Conservation (phyloP, 1,140 invertebrate species). For the Drosophila pectinifera region DNA sequence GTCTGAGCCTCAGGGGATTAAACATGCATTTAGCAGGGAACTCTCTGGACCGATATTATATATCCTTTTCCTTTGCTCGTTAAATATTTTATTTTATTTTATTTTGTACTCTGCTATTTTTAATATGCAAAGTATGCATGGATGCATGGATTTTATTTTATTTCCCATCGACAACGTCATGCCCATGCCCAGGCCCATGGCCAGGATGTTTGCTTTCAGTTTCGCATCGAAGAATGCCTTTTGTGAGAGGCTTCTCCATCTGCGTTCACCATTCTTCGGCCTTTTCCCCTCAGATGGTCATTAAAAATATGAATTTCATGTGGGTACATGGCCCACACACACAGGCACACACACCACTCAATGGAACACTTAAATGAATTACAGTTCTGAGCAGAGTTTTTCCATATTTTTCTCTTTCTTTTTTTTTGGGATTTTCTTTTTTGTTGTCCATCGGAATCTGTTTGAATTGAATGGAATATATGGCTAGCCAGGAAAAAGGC, state of each 20-base stretch:
- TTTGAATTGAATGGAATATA: slow-evolving; percentile 46
- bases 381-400: slow-evolving; percentile 45
- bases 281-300: slow-evolving; percentile 49
- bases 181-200: slow-evolving; percentile 6
- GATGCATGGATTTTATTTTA: slow-evolving; percentile 53
- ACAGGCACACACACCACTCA: slow-evolving; percentile 27
- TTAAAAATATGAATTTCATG: slow-evolving; percentile 78
- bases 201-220: slow-evolving; percentile 42
- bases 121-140: slow-evolving; percentile 42
- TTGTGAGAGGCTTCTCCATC: slow-evolving; percentile 21
- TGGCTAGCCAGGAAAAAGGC: slow-evolving; percentile 17
- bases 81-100: not conserved
- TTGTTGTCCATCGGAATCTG: slow-evolving; percentile 44
- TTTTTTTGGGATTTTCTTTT: not conserved
- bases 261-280: slow-evolving; percentile 2
- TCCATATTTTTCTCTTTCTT: slow-evolving; percentile 5
- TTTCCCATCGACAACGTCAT: slow-evolving; percentile 12
- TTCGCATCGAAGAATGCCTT: slow-evolving; percentile 44
- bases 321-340: slow-evolving; percentile 22
- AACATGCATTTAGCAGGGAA: not conserved
- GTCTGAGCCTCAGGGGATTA: slow-evolving; percentile 1
- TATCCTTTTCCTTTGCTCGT: not conserved
- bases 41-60: too few species aligned
- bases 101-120: slow-evolving; percentile 15
- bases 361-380: slow-evolving; percentile 72